A percentile compares a stretch with the other conserved stretches of the same genome.
Conservation (phyloP, 2,797 vertebrate species). For the Bucorvus abyssinicus region DNA sequence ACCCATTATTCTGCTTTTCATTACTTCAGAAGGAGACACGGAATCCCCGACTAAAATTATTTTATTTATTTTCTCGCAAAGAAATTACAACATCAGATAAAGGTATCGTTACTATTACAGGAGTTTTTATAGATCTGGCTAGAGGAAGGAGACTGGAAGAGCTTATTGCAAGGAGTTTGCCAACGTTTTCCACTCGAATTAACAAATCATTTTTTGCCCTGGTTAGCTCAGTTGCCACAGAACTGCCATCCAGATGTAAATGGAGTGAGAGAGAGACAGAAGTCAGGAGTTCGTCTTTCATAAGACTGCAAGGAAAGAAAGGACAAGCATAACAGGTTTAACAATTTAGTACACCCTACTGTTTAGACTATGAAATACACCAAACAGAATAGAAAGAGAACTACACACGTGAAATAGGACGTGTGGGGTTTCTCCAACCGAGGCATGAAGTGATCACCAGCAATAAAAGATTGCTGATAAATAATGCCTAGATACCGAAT, state of each 20-base stretch:
- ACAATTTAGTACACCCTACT: neutral
- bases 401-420: neutral
- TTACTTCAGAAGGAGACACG: neutral
- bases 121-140: neutral
- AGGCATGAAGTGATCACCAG: neutral
- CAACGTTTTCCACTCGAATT: neutral
- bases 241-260: neutral
- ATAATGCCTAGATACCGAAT: neutral
- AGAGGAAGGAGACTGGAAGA: neutral
- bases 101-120: neutral
- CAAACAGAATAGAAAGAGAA: neutral
- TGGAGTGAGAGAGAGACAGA: neutral
- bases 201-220: neutral
- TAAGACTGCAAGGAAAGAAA: neutral
- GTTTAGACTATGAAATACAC: neutral
- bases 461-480: neutral
- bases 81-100: neutral
- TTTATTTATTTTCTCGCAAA: accelerated
- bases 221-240: neutral
- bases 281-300: neutral
- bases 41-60: neutral
- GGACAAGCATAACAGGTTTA: neutral
- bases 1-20: neutral
- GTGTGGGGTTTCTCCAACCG: accelerated
- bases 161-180: neutral